Percentiles rank a stretch among this genome's conserved stretches.
Evolutionary conservation across 2,888 invertebrate genomes (phyloP).

Genomic region (Caenorhabditis sinica): DNA sequence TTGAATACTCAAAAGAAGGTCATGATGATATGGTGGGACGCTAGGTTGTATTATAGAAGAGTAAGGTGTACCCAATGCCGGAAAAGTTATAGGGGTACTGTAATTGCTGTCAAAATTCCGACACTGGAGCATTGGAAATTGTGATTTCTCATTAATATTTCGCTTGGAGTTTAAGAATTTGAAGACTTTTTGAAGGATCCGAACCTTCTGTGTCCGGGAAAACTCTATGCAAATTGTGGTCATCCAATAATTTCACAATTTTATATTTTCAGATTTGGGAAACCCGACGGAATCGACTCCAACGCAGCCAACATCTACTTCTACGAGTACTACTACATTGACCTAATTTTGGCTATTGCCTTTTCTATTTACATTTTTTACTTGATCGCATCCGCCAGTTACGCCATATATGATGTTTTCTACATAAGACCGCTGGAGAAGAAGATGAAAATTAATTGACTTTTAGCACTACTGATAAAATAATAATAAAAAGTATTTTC

Average conservation of each 20-base stretch:
- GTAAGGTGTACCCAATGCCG: not conserved
- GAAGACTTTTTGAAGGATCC: no score
- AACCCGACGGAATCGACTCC: constrained; percentile 46
- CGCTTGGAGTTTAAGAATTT: no score
- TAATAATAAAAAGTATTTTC: constrained; percentile 1
- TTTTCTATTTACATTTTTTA: constrained; percentile 7
- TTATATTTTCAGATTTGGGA: constrained; percentile 33
- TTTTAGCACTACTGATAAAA: constrained; percentile 10
- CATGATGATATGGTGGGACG: not conserved
- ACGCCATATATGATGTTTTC: constrained; percentile 13
- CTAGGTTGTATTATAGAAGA: not conserved
- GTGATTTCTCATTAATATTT: no score
- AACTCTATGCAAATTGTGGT: no score
- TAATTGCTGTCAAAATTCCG: not conserved
- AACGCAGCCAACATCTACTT: constrained; percentile 18
- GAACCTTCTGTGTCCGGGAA: no score
- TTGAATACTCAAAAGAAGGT: no score
- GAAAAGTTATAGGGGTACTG: not conserved
- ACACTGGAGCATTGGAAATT: not conserved
- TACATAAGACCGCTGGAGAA: constrained; percentile 1
- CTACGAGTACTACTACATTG: constrained; percentile 44
- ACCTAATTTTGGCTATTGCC: constrained; percentile 4
- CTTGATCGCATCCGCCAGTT: not conserved
- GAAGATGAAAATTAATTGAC: no score
- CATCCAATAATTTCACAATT: no score